Base-by-base conservation (phyloP, 2,888 invertebrate genomes). In the Tyria jacobaeae region DNA sequence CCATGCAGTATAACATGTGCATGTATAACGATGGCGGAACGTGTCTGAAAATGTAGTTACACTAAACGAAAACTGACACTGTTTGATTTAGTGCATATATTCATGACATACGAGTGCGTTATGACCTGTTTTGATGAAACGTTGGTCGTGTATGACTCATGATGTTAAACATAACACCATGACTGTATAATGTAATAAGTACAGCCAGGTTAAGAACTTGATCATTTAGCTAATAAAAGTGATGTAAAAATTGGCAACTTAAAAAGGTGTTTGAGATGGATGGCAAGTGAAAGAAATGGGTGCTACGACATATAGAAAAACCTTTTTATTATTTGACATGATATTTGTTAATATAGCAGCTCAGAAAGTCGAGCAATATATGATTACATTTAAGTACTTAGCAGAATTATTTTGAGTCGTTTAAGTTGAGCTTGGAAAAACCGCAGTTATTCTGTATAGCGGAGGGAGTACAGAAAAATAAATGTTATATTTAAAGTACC, bases 1-100 rank as follows among this genome's bases (percentile, higher is more conserved):
- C 86, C 86, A 78, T 70, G 72, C 52, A 66, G 62, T 60, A 65
- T 65, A 71, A 65, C 63, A 70, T 71, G 65, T 68, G 60, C 56
- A 71, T 70, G 66, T 66, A 62, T 62, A 71, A 63, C 64, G 64
- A 74, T 64, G 72, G 70, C 67, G 67, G 67, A 74, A 75, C 74
- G 73, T 68, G 75, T 79, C 69, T 71, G 74, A 67, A 71, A 72
- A 70, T 69, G 75, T 76, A 78, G 77, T 77, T 74, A 71, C 66
- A 68, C 66, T 73, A 76, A 79, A 82, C 71, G 80, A 78, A 75
- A 81, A 74, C 80, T 77, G 82, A 77, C 82, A 71, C 66, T 49
- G 62, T 54, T 64, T 74, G 74, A 82, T 83, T 80, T 81, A 82
- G 78, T 55, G 60, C 68, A 35, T 57, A 60, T 71, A 79, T 77